phyloP scores from a whole-genome alignment of 2,113 vertebrate genomes.

The Raja brachyura region DNA sequence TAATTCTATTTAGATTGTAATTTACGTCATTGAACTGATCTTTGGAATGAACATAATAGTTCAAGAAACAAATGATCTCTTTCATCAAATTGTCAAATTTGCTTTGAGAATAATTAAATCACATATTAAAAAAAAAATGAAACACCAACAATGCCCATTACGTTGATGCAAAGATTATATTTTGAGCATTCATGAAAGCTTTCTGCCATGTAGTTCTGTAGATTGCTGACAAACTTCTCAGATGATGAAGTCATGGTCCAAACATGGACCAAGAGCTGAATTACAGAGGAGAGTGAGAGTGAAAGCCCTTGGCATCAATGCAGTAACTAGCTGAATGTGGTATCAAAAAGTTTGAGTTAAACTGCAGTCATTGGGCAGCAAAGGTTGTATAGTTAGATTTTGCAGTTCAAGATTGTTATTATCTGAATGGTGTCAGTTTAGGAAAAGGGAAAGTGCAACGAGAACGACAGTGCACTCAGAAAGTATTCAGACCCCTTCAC shows the following conservation, averaged over 20 bases:
- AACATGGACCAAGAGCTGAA: too few species aligned
- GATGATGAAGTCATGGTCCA: background rate
- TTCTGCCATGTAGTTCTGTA: background rate
- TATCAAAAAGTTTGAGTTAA: too few species aligned
- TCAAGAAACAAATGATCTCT: slow-evolving; percentile 10
- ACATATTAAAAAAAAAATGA: background rate
- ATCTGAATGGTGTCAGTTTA: too few species aligned
- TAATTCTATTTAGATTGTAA: background rate
- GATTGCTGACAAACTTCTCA: background rate
- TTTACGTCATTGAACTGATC: background rate
- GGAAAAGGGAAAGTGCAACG: too few species aligned
- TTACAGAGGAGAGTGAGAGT: too few species aligned
- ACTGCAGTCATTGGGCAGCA: too few species aligned
- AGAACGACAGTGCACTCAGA: too few species aligned
- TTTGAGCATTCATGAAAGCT: background rate
- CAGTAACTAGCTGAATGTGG: too few species aligned
- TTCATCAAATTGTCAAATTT: background rate
- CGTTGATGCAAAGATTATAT: background rate
- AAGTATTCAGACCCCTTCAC: too few species aligned
- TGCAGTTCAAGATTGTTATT: too few species aligned
- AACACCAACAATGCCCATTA: background rate
- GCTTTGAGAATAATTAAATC: background rate
- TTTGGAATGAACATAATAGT: background rate
- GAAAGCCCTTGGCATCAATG: too few species aligned
- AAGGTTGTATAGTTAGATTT: too few species aligned